Percentiles rank a stretch among this genome's conserved stretches.
These are phyloP conservation scores for Anguilla japonica DNA, from an alignment of 2,113 vertebrate genomes.

Conservation along the genomic window DNA sequence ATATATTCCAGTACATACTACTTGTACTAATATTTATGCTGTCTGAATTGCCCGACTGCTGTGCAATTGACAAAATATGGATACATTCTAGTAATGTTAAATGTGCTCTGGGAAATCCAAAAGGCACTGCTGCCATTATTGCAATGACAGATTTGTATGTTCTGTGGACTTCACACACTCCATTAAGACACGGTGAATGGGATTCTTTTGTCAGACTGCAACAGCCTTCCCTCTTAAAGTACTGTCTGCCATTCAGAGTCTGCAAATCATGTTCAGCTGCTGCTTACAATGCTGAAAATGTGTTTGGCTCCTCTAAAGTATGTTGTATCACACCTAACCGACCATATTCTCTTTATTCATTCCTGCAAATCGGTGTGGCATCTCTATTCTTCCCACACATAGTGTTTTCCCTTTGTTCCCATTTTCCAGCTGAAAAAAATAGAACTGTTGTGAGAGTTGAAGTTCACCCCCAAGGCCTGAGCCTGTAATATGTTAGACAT, in stretches of 20 bases:
- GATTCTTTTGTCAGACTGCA: neutral
- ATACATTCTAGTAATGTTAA: neutral
- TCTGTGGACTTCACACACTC: neutral
- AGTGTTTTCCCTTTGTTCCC: neutral
- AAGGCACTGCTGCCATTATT: neutral
- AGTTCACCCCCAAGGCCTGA: neutral
- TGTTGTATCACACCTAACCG: neutral
- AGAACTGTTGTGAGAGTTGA: neutral
- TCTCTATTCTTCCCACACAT: neutral
- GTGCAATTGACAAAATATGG: neutral
- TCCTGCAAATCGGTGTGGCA: neutral
- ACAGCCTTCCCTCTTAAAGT: neutral
- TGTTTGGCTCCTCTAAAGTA: neutral
- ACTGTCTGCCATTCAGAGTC: neutral
- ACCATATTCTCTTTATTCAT: neutral
- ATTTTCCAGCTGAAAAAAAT: neutral
- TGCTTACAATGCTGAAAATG: neutral
- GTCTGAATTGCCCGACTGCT: neutral
- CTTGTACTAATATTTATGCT: neutral
- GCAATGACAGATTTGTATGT: neutral
- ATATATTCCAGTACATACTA: neutral
- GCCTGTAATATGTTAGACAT: neutral
- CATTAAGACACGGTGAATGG: neutral
- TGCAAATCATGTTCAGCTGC: neutral
- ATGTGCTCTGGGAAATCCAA: neutral